These are phyloP conservation scores for Oithona nana DNA, from an alignment of 2,888 invertebrate genomes.

Conservation along the genomic window DNA sequence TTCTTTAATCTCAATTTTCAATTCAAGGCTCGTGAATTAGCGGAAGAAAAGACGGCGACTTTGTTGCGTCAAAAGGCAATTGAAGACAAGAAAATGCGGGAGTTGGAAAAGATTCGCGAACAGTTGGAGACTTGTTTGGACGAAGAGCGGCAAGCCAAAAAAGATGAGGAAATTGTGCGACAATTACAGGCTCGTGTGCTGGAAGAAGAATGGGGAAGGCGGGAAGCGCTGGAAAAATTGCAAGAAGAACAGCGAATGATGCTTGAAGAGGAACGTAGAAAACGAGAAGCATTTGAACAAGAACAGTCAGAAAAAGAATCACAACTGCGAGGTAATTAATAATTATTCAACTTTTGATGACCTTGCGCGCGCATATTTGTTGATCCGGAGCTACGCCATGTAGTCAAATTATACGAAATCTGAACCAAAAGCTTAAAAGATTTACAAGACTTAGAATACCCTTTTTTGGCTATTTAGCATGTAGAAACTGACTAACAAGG, in stretches of 20 bases:
- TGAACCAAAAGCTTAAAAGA: too few species aligned
- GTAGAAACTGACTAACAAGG: too few species aligned
- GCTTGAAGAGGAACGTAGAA: slow-evolving; percentile 50
- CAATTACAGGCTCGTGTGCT: slow-evolving; percentile 37
- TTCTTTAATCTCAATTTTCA: neutral
- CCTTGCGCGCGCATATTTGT: too few species aligned
- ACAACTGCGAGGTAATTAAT: slow-evolving; percentile 41
- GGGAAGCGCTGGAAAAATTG: slow-evolving; percentile 57
- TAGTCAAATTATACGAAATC: too few species aligned
- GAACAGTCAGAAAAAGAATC: slow-evolving; percentile 48
- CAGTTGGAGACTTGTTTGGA: slow-evolving; percentile 50
- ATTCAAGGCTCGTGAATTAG: slow-evolving; percentile 2
- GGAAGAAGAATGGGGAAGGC: slow-evolving; percentile 62
- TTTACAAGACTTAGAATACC: too few species aligned
- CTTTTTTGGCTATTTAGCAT: too few species aligned
- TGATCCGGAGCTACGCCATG: too few species aligned
- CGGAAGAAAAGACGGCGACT: slow-evolving; percentile 7
- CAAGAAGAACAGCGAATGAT: slow-evolving; percentile 53
- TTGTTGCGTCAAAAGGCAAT: neutral
- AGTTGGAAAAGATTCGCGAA: slow-evolving; percentile 47
- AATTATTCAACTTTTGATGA: too few species aligned
- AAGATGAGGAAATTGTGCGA: slow-evolving; percentile 56
- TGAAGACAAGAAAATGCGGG: slow-evolving; percentile 51
- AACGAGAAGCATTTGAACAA: slow-evolving; percentile 50
- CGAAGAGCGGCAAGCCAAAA: slow-evolving; percentile 63